Percentiles rank a stretch among this genome's conserved stretches.
phyloP scores from a whole-genome alignment of 2,888 invertebrate genomes.

The Aphodius sticticus region DNA sequence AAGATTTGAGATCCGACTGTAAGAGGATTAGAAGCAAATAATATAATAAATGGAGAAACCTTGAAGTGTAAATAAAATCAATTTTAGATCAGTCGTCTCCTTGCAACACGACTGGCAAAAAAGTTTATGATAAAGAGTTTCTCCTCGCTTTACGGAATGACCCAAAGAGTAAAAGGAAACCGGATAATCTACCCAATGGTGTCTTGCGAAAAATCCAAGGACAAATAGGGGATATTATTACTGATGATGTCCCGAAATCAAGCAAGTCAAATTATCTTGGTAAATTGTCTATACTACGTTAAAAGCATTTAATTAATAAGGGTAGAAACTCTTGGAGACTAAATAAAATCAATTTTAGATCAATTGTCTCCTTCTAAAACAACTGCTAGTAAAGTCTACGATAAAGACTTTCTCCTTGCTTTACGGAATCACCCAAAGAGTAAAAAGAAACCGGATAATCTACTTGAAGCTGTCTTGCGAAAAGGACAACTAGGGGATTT shows the following conservation, averaged over 20 bases:
- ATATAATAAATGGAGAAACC: too few relatives aligned
- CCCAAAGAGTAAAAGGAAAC: conserved; percentile 77
- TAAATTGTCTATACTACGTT: too few relatives aligned
- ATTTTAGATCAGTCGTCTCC: conserved; percentile 86
- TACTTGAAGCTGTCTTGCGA: conserved; percentile 70
- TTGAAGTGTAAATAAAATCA: not conserved
- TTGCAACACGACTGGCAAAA: conserved; percentile 79
- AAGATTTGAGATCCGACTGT: not conserved
- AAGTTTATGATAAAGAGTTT: conserved; percentile 84
- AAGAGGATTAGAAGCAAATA: not conserved
- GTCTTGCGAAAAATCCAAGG: conserved; percentile 62
- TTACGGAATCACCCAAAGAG: conserved; percentile 79
- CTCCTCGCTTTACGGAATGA: conserved; percentile 78
- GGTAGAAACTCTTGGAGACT: too few relatives aligned
- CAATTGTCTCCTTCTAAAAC: conserved; percentile 90
- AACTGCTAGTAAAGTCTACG: conserved; percentile 83
- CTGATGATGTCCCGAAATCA: not conserved
- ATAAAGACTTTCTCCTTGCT: conserved; percentile 79
- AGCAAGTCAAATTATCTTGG: too few relatives aligned
- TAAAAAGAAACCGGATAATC: conserved; percentile 74
- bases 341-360: conserved; percentile 58
- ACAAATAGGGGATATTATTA: conserved; percentile 40
- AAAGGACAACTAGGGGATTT: conserved; percentile 47
- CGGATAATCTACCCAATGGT: conserved; percentile 72
- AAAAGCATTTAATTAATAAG: too few relatives aligned